These are phyloP conservation scores for Stegostoma tigrinum DNA, from an alignment of 2,113 vertebrate species.

Conservation along the genomic window DNA sequence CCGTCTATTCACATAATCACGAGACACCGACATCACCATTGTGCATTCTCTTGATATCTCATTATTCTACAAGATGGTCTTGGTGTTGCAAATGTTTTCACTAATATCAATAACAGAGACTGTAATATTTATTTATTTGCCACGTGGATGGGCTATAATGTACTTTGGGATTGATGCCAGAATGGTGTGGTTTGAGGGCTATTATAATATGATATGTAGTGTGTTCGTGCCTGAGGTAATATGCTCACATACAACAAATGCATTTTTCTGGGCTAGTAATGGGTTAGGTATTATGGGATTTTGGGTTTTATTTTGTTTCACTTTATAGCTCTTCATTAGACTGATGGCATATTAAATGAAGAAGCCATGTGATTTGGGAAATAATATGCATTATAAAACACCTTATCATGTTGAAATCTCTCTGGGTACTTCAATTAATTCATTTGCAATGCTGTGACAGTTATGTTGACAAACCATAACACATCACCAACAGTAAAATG, in stretches of 20 bases:
- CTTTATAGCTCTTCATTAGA: background rate
- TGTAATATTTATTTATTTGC: background rate
- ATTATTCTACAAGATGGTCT: background rate
- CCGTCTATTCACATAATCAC: too few relatives aligned
- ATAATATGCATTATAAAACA: background rate
- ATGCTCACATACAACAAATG: background rate
- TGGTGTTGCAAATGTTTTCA: background rate
- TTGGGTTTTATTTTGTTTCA: background rate
- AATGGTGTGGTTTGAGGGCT: background rate
- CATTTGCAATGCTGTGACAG: background rate
- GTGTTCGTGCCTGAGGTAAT: background rate
- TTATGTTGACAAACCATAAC: background rate
- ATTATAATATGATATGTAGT: background rate
- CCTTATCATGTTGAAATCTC: constrained; percentile 14
- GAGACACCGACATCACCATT: too few relatives aligned
- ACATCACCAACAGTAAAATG: background rate
- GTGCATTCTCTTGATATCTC: too few relatives aligned
- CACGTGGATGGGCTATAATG: background rate
- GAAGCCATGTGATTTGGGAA: background rate
- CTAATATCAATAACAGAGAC: background rate
- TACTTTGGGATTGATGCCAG: background rate
- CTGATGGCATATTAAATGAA: background rate
- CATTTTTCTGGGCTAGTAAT: background rate
- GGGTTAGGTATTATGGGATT: background rate
- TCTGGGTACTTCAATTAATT: constrained; percentile 5